Evolutionary conservation across 2,797 vertebrate genomes (phyloP), one percentile per base, ranked within the genome.

Genomic region (Adelosebastes latens): DNA sequence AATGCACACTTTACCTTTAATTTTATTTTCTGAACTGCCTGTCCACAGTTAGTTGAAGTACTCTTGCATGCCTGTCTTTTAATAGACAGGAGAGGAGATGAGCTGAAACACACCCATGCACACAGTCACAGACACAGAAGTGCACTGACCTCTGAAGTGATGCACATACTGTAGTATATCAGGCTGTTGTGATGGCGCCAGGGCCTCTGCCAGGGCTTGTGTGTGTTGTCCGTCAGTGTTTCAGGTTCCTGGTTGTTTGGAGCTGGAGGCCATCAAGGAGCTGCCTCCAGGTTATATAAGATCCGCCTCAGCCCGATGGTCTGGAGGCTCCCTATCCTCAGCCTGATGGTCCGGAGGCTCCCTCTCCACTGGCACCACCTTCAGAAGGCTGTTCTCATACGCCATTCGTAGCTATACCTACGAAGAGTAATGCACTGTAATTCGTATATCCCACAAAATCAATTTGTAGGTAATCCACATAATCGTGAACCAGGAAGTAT

Each of bases 121-220:
- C n/a, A 34, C 65, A 31, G 29, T 34, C 32, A 39, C 27, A 88
- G 11, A 64, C 24, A 77, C 22, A 59, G 6, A 25, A 42, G 61
- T 65, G 31, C 77, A 32, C n/a, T 74, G 64, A 78, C 59, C 58
- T 18, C 46, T 55, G 32, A 42, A 10, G 65, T 66, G 12, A 74
- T 61, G 14, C 66, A 71, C 25, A 39, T 42, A 42, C 39, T 42
- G 39, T 42, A 16, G 14, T 16, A 42, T 16, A 42, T 42, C 39
- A 42, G 39, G 39, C 39, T 42, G 39, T 42, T 42, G 39, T 42
- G 39, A 1, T 42, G 1, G 39, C 39, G 5, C 39, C 12, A 42
- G 39, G 14, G 39, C 39, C 39, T 42, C 39, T 42, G 39, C 39
- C 39, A 42, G 39, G 39, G 39, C 14, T 42, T 16, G 39, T 42